Percentiles rank a stretch among this genome's conserved stretches.
phyloP scores from a whole-genome alignment of 2,797 vertebrate genomes.

The Pygocentrus nattereri region DNA sequence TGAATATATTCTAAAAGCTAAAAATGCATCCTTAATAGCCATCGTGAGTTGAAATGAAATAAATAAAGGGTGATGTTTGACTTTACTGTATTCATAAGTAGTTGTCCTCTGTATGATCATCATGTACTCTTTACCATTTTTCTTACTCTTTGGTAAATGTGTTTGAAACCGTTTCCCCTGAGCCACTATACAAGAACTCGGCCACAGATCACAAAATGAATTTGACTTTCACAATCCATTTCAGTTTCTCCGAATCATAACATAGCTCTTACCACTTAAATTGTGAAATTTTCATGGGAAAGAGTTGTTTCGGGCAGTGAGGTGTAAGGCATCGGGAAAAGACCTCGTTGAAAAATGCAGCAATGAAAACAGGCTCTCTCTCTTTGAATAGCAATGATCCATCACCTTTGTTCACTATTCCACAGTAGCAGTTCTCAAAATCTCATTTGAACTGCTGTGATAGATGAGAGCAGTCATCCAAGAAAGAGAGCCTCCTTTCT shows the following conservation, averaged over 20 bases:
- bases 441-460: slow-evolving; percentile 57
- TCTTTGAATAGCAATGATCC: slow-evolving; percentile 40
- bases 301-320: slow-evolving; percentile 33
- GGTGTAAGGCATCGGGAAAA: slow-evolving; percentile 22
- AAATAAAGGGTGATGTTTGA: too few species aligned
- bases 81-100: too few species aligned
- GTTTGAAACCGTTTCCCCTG: background rate
- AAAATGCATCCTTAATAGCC: too few species aligned
- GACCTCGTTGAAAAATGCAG: slow-evolving; percentile 8
- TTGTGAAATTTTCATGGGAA: slow-evolving; percentile 18
- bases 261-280: slow-evolving; percentile 7
- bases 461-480: slow-evolving; percentile 60
- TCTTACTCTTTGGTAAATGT: background rate
- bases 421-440: slow-evolving; percentile 30
- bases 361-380: slow-evolving; percentile 13
- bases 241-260: slow-evolving; percentile 20
- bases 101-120: slow-evolving; percentile 5
- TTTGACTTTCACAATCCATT: slow-evolving; percentile 38
- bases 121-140: background rate
- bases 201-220: slow-evolving; percentile 12
- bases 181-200: slow-evolving; percentile 2
- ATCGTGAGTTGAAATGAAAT: too few species aligned
- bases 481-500: slow-evolving; percentile 56
- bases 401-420: slow-evolving; percentile 44
- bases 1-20: too few species aligned